Conservation (phyloP, 2,797 vertebrate species). For the Varecia variegata region DNA sequence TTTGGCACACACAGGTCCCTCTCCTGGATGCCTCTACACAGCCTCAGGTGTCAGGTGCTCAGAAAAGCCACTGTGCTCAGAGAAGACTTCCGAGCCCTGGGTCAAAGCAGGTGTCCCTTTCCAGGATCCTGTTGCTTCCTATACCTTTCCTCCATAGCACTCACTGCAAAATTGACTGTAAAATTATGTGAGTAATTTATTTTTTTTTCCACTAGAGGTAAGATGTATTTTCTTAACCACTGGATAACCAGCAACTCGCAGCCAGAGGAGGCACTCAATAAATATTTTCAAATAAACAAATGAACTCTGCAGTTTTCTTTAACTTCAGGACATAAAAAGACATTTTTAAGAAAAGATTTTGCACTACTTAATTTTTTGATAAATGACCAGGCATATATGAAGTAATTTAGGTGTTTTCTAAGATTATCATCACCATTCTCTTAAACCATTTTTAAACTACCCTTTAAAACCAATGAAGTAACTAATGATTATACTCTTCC, state of each 20-base stretch:
- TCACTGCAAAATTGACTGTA: neutral
- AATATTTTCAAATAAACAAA: conserved; percentile 39
- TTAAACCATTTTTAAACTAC: neutral
- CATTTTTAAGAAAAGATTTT: conserved; percentile 26
- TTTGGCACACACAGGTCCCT: rapidly evolving
- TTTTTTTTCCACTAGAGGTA: neutral
- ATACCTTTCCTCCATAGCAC: neutral
- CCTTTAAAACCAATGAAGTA: conserved; percentile 6
- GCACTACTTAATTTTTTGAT: conserved; percentile 9
- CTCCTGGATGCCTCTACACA: rapidly evolving
- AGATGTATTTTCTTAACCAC: neutral
- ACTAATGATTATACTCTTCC: neutral
- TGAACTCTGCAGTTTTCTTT: conserved; percentile 1
- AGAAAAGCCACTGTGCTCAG: rapidly evolving
- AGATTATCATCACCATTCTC: neutral
- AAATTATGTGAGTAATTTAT: neutral
- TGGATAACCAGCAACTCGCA: neutral
- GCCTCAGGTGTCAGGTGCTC: neutral
- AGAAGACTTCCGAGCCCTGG: neutral
- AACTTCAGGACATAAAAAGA: neutral
- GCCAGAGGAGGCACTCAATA: neutral
- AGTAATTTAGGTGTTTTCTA: neutral
- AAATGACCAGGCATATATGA: neutral
- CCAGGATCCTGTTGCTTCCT: neutral
- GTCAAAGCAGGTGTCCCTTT: neutral